Percentiles rank a stretch among this genome's conserved stretches.
Conservation (phyloP, 1,140 invertebrate species). For the Diachasmimorpha longicaudata region DNA sequence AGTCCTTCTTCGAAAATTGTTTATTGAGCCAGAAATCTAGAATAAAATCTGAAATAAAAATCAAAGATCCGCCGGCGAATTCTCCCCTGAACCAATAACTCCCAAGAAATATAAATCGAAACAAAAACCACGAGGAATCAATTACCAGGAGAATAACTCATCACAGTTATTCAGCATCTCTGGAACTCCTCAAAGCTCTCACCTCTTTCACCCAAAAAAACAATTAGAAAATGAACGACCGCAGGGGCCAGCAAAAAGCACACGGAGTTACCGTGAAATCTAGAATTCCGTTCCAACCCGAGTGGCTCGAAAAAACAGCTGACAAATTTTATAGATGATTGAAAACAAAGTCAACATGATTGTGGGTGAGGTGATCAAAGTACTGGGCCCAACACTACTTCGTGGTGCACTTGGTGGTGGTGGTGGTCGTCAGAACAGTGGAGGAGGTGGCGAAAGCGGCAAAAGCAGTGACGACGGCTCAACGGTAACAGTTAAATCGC, state of each 20-base stretch:
- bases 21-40: too few species aligned
- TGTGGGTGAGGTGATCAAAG: conserved; percentile 70
- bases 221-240: too few species aligned
- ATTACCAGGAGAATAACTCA: too few species aligned
- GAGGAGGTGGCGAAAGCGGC: conserved; percentile 40
- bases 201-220: too few species aligned
- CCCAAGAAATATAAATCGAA: too few species aligned
- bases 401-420: conserved; percentile 63
- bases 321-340: conserved; percentile 71
- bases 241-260: background rate
- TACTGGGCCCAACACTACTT: conserved; percentile 71
- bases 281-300: background rate
- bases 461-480: conserved; percentile 36
- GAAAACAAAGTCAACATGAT: conserved; percentile 78
- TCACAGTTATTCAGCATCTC: too few species aligned
- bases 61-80: too few species aligned
- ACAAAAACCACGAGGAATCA: too few species aligned
- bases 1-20: too few species aligned
- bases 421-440: conserved; percentile 52
- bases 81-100: too few species aligned
- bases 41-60: too few species aligned
- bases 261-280: background rate
- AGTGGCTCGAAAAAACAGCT: background rate
- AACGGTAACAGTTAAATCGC: conserved; percentile 51
- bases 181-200: too few species aligned